Conservation (phyloP, 2,888 invertebrate species). For the Philhelius pedissequus region DNA sequence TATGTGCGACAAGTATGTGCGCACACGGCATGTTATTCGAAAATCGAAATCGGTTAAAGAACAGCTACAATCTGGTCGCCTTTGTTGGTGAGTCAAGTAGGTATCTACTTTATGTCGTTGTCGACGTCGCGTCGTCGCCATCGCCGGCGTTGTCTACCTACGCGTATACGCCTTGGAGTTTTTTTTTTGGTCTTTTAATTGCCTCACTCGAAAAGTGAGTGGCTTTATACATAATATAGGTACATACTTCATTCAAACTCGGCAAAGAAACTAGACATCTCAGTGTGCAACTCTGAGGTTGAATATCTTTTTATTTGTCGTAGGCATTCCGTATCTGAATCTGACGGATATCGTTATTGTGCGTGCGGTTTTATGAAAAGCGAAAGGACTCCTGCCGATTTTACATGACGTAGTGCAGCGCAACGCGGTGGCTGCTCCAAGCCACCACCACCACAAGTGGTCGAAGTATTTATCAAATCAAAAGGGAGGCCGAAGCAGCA, state of each 20-base stretch:
- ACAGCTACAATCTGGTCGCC: conserved; percentile 20
- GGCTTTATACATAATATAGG: no score
- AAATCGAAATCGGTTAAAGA: conserved; percentile 11
- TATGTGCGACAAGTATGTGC: conserved; percentile 1
- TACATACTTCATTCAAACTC: conserved; percentile 9
- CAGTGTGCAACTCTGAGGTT: background rate
- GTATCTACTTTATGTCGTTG: background rate
- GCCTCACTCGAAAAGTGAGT: conserved; percentile 43
- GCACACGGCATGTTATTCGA: background rate
- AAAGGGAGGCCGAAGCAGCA: conserved; percentile 5
- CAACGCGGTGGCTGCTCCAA: background rate
- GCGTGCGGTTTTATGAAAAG: conserved; percentile 53
- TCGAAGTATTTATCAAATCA: conserved; percentile 49
- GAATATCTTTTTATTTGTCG: background rate
- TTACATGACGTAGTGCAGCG: background rate
- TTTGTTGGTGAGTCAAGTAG: conserved; percentile 51
- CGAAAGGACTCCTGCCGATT: conserved; percentile 41
- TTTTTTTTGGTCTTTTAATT: conserved; percentile 35
- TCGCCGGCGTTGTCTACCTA: conserved; percentile 10
- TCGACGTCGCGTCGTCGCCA: background rate
- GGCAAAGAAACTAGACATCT: background rate
- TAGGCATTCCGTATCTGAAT: no score
- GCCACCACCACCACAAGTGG: conserved; percentile 29
- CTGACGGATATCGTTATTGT: conserved; percentile 39
- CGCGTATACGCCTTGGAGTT: conserved; percentile 28